Evolutionary conservation across 2,888 invertebrate species (phyloP).

Genomic region (Drosophila austrosaltans): DNA sequence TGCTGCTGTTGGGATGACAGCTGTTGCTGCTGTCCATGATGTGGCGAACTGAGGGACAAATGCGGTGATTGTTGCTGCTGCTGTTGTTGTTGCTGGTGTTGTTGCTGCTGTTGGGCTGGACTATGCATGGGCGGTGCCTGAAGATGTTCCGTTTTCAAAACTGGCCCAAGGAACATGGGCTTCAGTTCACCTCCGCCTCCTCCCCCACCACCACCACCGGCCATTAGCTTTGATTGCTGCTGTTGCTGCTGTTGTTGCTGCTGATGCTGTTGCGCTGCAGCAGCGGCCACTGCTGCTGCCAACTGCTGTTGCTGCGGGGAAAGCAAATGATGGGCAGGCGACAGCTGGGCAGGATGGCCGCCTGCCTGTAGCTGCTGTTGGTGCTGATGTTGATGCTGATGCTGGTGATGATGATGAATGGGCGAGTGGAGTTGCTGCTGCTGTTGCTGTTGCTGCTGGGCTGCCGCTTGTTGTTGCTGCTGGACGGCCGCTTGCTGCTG

Average conservation of each 20-base stretch:
- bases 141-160: slow-evolving; percentile 79
- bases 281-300: slow-evolving; percentile 79
- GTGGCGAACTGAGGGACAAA: slow-evolving; percentile 76
- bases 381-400: slow-evolving; percentile 78
- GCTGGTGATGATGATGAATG: slow-evolving; percentile 74
- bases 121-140: slow-evolving; percentile 76
- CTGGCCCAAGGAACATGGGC: slow-evolving; percentile 80
- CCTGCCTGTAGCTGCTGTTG: slow-evolving; percentile 78
- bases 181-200: slow-evolving; percentile 66
- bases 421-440: slow-evolving; percentile 73
- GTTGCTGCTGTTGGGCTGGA: slow-evolving; percentile 79
- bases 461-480: slow-evolving; percentile 77
- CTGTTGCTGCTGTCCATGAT: slow-evolving; percentile 73
- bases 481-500: slow-evolving; percentile 82
- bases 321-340: slow-evolving; percentile 71
- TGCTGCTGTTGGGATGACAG: slow-evolving; percentile 73
- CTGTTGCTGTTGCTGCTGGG: slow-evolving; percentile 84
- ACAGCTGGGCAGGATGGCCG: slow-evolving; percentile 79
- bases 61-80: slow-evolving; percentile 71
- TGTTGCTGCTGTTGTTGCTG: slow-evolving; percentile 69
- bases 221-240: slow-evolving; percentile 73
- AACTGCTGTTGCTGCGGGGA: slow-evolving; percentile 81
- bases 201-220: background rate
- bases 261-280: slow-evolving; percentile 79
- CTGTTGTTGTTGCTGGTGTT: slow-evolving; percentile 73